Base-by-base conservation (phyloP, 2,113 vertebrate species). In the Channa argus region DNA sequence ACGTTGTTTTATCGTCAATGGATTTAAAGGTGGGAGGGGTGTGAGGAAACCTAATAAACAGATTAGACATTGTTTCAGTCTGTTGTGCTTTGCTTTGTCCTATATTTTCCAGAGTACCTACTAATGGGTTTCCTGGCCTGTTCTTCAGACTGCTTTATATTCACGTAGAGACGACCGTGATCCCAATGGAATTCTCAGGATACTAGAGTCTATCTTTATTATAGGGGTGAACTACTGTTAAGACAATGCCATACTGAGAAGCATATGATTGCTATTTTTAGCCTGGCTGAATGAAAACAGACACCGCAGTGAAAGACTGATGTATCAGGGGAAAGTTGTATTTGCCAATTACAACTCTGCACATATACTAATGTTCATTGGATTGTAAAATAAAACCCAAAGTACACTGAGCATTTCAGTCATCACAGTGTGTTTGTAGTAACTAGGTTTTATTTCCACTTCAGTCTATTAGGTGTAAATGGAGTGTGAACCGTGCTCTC, bases 11-110 rank as follows among this genome's bases (percentile, higher is more conserved):
- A 75, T 77, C 79, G 86, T 77, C 53, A 55, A 75, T 36, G 39
- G 59, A 46, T 67, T 59, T 33, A 69, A 67, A 67, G 70, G 44
- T 54, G 56, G 55, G 56, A 80, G 66, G 62, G 54, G 76, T 80
- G 65, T 75, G 73, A 75, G 55, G 53, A 78, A 88, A 89, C 71
- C 68, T 85, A 93, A 94, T 95, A 94, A 94, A 95, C 39, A 0
- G 53, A 89, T 80, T 15, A 76, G 78, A 85, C 74, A 82, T 65
- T 54, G 66, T 9, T 52, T 71, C 1, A 4, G 15, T 83, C 49
- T 73, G 8, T 53, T 54, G 63, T 50, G 24, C 0, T 41, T 11
- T 52, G 5, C 33, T 0, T n/a, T 34, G 8, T 66, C 0, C 36
- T 37, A 12, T n/a, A 11, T 14, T 44, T 47, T 5, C 13, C 5